A percentile compares a stretch with the other conserved stretches of the same genome.
phyloP scores from a whole-genome alignment of 2,888 invertebrate species.

The Parnassius mnemosyne region DNA sequence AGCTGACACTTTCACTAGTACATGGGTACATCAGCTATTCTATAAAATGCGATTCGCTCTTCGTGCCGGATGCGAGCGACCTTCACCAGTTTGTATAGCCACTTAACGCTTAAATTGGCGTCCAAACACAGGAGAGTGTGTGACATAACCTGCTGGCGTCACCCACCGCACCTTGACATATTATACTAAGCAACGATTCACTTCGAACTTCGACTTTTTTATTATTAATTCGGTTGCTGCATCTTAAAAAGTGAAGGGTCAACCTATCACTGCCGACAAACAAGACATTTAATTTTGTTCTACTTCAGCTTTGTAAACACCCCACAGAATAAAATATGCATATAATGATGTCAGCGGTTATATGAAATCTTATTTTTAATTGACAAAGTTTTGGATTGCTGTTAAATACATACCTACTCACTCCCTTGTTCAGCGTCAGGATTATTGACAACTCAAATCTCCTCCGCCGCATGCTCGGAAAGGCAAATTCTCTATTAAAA shows the following conservation, averaged over 20 bases:
- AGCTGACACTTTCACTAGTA: slow-evolving; percentile 50
- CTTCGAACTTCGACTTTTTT: slow-evolving; percentile 22
- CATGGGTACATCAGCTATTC: slow-evolving; percentile 9
- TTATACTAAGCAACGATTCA: slow-evolving; percentile 19
- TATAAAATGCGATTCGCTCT: slow-evolving; percentile 15
- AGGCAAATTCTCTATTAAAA: too few relatives aligned
- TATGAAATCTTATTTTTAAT: slow-evolving; percentile 6
- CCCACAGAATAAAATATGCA: slow-evolving; percentile 13
- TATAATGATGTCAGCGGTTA: slow-evolving; percentile 14
- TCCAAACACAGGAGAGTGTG: slow-evolving; percentile 51
- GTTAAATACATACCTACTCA: too few relatives aligned
- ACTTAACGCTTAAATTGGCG: slow-evolving; percentile 65
- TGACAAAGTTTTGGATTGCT: background rate
- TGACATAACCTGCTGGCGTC: slow-evolving; percentile 73
- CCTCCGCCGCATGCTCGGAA: too few relatives aligned
- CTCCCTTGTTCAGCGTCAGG: too few relatives aligned
- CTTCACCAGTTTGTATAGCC: slow-evolving; percentile 59
- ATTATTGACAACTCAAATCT: too few relatives aligned
- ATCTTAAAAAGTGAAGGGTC: background rate
- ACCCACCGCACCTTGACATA: slow-evolving; percentile 68
- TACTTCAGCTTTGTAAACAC: background rate
- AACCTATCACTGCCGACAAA: background rate
- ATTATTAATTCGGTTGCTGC: slow-evolving; percentile 19
- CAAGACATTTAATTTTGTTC: background rate
- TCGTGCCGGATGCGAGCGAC: slow-evolving; percentile 63